Base-by-base conservation (phyloP, 2,113 vertebrate species). In the Anoplopoma fimbria region DNA sequence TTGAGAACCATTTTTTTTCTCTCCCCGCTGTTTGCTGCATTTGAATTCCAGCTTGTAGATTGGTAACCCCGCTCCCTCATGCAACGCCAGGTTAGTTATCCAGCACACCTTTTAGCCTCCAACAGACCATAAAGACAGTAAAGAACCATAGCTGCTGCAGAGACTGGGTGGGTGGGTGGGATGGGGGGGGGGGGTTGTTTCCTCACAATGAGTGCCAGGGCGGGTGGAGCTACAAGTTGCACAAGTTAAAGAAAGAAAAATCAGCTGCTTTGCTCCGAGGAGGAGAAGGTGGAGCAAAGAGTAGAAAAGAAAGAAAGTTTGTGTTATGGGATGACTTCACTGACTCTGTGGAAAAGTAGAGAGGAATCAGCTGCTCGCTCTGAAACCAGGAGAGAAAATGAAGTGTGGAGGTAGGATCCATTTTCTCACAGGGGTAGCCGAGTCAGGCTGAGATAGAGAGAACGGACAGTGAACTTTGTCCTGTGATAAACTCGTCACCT, bases 181-280 rank as follows among this genome's bases (percentile, higher is more conserved):
- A 17, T 14, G 4, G 42, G 42, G 12, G 42, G 9, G 51, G 42
- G 10, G 51, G 14, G 70, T 67, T 51, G 40, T 81, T 85, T 73
- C 62, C 70, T 53, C 47, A 42, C 23, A 23, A n/a, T 12, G 60
- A 40, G 57, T 19, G 57, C 45, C 76, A 40, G 67, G 15, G 69
- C 74, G 83, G 89, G 89, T 13, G 91, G 89, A 84, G 91, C 80
- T 58, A 47, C 68, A 57, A 68, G 79, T 83, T 58, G 38, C 75
- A 78, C 53, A 70, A 88, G 87, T 90, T 68, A 67, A 82, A 83
- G 70, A 65, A 81, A 65, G 81, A 90, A 84, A 69, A 71, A 40
- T 81, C 55, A 53, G 75, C 87, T 89, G 85, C 70, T 87, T 69
- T 53, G 33, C 51, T 74, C 53, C 25, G 45, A 62, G 47, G 27